Evolutionary conservation across 2,113 vertebrate species (phyloP), one percentile per base, ranked within the genome.

Genomic region (Damaliscus lunatus): DNA sequence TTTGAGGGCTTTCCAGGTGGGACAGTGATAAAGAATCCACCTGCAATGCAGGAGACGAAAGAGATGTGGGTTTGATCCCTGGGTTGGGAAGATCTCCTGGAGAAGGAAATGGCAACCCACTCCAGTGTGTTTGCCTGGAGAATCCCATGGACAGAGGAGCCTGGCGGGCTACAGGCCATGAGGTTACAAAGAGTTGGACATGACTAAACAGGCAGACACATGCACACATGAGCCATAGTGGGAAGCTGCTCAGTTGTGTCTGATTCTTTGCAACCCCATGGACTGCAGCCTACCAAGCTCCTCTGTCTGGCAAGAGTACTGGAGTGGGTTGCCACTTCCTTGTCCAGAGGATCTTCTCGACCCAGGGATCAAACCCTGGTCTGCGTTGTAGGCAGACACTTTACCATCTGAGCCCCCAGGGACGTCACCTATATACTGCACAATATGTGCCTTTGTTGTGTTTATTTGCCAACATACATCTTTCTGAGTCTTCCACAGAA

Each of bases 201-300:
- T 0, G 3, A 7, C 36, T 25, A 3, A 74, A 74, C 1, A 71
- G 67, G 19, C 17, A 74, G 11, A 7, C 21, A 2, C 21, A 7
- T 2, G 71, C 6, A 25, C 36, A 43, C 5, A 6, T 0, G 12
- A 25, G 36, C 36, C 6, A 2, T 2, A 74, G 36, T 27, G 11
- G 23, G 19, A 36, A 6, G n/a, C 1, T 11, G 9, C n/a, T 71
- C 67, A 23, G n/a, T 36, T 36, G n/a, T 23, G n/a, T 71, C 19
- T 0, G 0, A 6, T 21, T 36, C 67, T 23, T 40, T 71, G 67
- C 19, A 71, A 23, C 67, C 64, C 67, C 67, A 71, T n/a, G 67
- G n/a, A 23, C n/a, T 23, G n/a, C 23, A 71, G 67, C 10, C n/a
- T 40, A 12, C 10, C 5, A 40, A 19, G 2, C 19, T 71, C 67